phyloP scores from a whole-genome alignment of 2,797 vertebrate species.

The Psittacula echo region DNA sequence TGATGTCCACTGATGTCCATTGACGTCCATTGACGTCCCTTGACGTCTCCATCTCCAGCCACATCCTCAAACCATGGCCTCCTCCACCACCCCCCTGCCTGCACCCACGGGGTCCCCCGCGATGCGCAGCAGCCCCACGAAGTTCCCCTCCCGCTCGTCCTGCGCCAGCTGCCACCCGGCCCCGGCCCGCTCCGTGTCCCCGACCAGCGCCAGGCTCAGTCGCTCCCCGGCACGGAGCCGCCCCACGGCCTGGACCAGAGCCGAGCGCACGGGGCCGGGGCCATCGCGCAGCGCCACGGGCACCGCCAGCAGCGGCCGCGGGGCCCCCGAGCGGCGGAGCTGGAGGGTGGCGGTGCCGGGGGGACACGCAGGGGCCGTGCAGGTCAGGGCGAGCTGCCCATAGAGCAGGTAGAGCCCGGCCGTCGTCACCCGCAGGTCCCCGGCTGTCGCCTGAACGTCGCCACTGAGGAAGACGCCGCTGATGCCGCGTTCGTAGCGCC shows the following conservation, averaged over 20 bases:
- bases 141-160: neutral
- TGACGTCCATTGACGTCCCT: neutral
- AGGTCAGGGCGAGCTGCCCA: neutral
- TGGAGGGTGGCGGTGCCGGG: neutral
- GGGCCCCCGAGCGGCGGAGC: accelerated
- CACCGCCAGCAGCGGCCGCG: accelerated
- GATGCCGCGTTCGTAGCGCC: conserved; percentile 10
- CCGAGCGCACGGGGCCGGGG: accelerated
- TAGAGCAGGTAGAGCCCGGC: conserved; percentile 32
- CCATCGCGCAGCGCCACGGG: neutral
- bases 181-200: accelerated
- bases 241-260: neutral
- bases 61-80: too few relatives aligned
- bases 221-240: neutral
- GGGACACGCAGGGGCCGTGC: accelerated
- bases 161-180: neutral
- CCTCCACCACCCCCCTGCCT: too few relatives aligned
- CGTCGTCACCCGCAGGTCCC: neutral
- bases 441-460: neutral
- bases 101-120: neutral
- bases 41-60: neutral
- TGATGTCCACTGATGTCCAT: too few relatives aligned
- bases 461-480: neutral
- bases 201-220: accelerated
- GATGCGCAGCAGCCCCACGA: conserved; percentile 3